Evolutionary conservation across 2,797 vertebrate genomes (phyloP).

Genomic region (Esox masquinongy): DNA sequence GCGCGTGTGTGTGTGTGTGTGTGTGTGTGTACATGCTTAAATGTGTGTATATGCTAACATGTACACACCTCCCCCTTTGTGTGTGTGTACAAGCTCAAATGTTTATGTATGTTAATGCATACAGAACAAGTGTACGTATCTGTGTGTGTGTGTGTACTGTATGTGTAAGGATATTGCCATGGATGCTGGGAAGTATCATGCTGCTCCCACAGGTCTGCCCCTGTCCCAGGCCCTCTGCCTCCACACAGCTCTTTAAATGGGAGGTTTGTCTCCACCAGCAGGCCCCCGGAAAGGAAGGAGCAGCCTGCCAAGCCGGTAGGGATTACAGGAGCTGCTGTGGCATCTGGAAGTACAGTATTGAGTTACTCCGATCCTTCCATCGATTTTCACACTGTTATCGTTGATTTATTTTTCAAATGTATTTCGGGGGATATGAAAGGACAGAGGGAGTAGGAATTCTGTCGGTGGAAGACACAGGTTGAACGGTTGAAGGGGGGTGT

Average conservation of each 20-base stretch:
- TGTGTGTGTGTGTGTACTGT: constrained; percentile 1
- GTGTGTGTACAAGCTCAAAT: background rate
- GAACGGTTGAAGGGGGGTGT: no score
- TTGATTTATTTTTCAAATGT: no score
- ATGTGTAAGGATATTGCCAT: constrained; percentile 17
- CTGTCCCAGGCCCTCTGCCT: background rate
- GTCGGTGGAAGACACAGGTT: no score
- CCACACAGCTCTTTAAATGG: background rate
- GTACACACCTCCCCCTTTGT: background rate
- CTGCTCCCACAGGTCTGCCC: constrained; percentile 14
- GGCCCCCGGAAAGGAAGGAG: background rate
- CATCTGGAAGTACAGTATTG: background rate
- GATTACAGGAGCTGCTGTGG: background rate
- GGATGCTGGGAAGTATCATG: constrained; percentile 15
- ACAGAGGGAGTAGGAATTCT: no score
- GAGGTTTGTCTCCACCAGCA: background rate
- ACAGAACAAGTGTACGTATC: constrained; percentile 6
- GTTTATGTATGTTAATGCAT: background rate
- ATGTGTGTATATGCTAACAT: background rate
- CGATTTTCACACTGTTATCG: background rate
- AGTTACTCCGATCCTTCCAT: background rate
- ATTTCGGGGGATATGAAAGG: no score
- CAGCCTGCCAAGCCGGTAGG: background rate
- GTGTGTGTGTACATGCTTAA: constrained; percentile 7
- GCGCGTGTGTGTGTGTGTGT: constrained; percentile 20